Conservation (phyloP, 2,888 invertebrate genomes). For the Julus scandinavius region DNA sequence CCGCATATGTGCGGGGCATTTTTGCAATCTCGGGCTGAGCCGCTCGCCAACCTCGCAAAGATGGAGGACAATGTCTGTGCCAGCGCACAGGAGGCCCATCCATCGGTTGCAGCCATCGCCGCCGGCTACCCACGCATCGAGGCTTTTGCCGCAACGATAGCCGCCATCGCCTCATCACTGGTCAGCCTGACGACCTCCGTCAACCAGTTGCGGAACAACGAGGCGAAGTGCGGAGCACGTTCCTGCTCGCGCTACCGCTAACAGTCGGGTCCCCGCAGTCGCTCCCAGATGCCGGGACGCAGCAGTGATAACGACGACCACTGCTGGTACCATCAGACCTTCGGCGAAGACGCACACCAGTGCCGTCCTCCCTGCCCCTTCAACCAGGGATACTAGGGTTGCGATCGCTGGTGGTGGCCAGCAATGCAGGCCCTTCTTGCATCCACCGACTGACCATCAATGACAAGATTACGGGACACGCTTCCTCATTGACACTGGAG, state of each 20-base stretch:
- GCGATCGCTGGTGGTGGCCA: too few species aligned
- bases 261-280: background rate
- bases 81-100: background rate
- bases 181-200: background rate
- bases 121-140: background rate
- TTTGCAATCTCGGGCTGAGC: background rate
- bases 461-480: too few species aligned
- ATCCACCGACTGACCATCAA: too few species aligned
- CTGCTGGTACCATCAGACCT: too few species aligned
- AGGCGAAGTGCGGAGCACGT: too few species aligned
- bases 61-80: background rate
- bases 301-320: too few species aligned
- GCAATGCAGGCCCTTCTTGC: too few species aligned
- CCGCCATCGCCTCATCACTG: background rate
- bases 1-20: background rate
- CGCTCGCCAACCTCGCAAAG: background rate
- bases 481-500: too few species aligned
- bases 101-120: background rate
- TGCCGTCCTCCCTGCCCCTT: too few species aligned
- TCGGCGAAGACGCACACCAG: too few species aligned
- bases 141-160: background rate
- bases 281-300: too few species aligned
- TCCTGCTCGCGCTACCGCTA: background rate
- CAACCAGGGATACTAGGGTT: too few species aligned
- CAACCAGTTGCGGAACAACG: background rate